A percentile compares a stretch with the other conserved stretches of the same genome.
phyloP scores from a whole-genome alignment of 2,113 vertebrate genomes.

The Oreochromis spilurus region DNA sequence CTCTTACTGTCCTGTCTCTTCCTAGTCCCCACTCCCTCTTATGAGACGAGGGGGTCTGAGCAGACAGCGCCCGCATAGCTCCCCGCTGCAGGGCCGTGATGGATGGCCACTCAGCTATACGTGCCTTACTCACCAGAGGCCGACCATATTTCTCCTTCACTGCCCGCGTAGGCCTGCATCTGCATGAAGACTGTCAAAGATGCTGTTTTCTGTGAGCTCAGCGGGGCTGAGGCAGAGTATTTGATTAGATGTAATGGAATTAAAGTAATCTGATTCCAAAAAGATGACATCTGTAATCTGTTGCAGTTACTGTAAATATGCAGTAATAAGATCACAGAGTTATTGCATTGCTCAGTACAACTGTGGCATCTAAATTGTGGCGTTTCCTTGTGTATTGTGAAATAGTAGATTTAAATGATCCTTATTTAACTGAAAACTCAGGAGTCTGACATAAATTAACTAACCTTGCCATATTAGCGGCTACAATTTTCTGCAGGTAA shows the following conservation, averaged over 20 bases:
- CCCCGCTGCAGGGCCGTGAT: slow-evolving; percentile 42
- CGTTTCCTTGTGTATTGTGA: neutral
- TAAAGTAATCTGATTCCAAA: slow-evolving; percentile 63
- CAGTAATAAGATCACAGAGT: slow-evolving; percentile 51
- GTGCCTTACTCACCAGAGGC: slow-evolving; percentile 51
- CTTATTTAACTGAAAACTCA: neutral
- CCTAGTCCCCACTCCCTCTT: neutral
- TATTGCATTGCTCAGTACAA: slow-evolving; percentile 33
- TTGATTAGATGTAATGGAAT: slow-evolving; percentile 65
- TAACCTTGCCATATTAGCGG: neutral
- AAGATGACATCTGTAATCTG: slow-evolving; percentile 64
- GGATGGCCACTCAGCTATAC: slow-evolving; percentile 48
- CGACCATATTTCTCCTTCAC: slow-evolving; percentile 41
- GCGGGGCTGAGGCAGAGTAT: slow-evolving; percentile 35
- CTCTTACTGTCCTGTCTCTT: slow-evolving; percentile 32
- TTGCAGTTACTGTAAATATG: slow-evolving; percentile 68
- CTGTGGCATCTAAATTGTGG: slow-evolving; percentile 2
- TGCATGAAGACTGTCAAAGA: slow-evolving; percentile 19
- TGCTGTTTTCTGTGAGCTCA: slow-evolving; percentile 25
- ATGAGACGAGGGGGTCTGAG: slow-evolving; percentile 16
- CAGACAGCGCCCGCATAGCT: slow-evolving; percentile 2
- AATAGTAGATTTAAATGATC: neutral
- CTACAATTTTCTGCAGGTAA: slow-evolving; percentile 37
- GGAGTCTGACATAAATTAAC: slow-evolving; percentile 19
- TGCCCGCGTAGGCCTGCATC: slow-evolving; percentile 11